Evolutionary conservation across 2,888 invertebrate genomes (phyloP).

Genomic region (Eupithecia pulchellata): DNA sequence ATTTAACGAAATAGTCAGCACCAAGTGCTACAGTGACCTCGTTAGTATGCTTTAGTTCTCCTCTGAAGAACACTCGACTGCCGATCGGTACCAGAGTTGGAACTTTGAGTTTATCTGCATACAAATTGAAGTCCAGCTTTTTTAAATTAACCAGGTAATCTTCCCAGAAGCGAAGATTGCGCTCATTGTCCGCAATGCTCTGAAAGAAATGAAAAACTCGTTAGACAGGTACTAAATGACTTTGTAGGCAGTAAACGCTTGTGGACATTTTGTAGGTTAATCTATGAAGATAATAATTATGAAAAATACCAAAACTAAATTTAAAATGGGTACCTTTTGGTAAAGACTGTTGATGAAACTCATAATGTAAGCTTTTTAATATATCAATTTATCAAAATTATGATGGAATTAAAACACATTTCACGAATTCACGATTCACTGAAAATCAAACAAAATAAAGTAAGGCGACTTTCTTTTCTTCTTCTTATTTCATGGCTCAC

Average conservation of each 20-base stretch:
- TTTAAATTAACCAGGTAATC: slow-evolving; percentile 64
- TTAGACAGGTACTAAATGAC: too few species aligned
- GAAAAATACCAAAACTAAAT: neutral
- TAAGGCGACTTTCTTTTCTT: too few species aligned
- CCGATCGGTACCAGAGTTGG: slow-evolving; percentile 93
- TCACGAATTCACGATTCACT: neutral
- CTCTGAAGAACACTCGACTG: slow-evolving; percentile 91
- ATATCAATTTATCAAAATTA: too few species aligned
- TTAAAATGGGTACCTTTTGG: slow-evolving; percentile 57
- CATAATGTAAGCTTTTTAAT: slow-evolving; percentile 56
- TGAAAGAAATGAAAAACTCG: slow-evolving; percentile 57
- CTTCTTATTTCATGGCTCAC: too few species aligned
- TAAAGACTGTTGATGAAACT: slow-evolving; percentile 62
- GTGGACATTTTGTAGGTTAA: too few species aligned
- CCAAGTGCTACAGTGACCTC: slow-evolving; percentile 92
- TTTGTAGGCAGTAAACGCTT: too few species aligned
- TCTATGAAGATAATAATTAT: too few species aligned
- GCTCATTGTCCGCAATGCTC: slow-evolving; percentile 67
- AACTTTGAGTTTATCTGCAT: slow-evolving; percentile 67
- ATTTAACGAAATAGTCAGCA: slow-evolving; percentile 93
- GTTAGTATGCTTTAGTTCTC: slow-evolving; percentile 93
- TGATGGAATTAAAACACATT: too few species aligned
- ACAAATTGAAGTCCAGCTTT: slow-evolving; percentile 62
- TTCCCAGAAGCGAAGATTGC: slow-evolving; percentile 68
- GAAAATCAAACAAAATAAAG: neutral